phyloP scores from a whole-genome alignment of 2,888 invertebrate species.

The Heliconius erato region DNA sequence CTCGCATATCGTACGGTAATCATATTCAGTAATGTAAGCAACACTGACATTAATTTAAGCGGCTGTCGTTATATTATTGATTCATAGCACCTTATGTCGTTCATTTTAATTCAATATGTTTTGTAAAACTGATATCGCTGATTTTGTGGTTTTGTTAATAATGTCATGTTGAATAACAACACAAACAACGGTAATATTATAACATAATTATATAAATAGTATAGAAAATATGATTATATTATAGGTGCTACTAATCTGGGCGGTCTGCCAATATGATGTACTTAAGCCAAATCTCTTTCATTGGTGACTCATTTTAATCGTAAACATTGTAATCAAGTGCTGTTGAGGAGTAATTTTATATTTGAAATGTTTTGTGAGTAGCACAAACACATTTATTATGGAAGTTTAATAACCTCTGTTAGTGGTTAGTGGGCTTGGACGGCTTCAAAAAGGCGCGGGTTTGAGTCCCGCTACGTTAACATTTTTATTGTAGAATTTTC shows the following conservation, averaged over 20 bases:
- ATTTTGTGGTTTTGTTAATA: constrained; percentile 32
- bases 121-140: constrained; percentile 22
- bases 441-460: background rate
- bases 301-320: constrained; percentile 50
- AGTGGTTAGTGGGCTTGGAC: background rate
- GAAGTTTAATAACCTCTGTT: background rate
- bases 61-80: constrained; percentile 11
- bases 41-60: constrained; percentile 14
- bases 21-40: background rate
- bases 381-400: background rate
- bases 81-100: constrained; percentile 8
- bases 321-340: constrained; percentile 41
- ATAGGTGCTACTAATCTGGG: constrained; percentile 34
- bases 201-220: constrained; percentile 3
- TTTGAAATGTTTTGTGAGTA: background rate
- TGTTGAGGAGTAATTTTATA: constrained; percentile 3
- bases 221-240: constrained; percentile 30
- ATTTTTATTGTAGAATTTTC: no score
- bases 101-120: constrained; percentile 26
- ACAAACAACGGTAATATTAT: background rate
- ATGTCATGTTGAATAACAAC: constrained; percentile 3
- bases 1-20: background rate
- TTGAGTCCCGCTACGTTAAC: no score
- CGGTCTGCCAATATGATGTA: constrained; percentile 43
- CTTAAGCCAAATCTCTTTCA: constrained; percentile 41